A percentile compares a stretch with the other conserved stretches of the same genome.
Conservation (phyloP, 2,797 vertebrate genomes). For the Aphelocoma californica region DNA sequence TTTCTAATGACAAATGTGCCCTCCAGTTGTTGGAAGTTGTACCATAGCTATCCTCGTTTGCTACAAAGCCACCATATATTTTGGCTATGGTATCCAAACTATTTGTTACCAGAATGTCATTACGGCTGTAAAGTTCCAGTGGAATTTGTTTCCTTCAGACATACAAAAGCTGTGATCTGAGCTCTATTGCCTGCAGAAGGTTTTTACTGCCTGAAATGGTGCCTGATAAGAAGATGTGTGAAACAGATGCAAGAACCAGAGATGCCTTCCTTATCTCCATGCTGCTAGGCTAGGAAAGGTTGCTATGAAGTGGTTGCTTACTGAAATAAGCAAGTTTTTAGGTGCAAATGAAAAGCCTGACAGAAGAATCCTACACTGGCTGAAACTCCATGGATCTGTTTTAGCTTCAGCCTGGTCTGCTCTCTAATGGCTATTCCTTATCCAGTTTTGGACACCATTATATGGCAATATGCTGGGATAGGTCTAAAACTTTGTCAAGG, state of each 20-base stretch:
- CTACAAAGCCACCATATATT: background rate
- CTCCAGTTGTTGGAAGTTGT: background rate
- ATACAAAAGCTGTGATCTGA: background rate
- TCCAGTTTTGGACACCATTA: background rate
- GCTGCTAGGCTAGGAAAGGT: background rate
- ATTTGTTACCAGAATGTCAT: background rate
- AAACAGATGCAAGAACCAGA: background rate
- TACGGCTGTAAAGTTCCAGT: background rate
- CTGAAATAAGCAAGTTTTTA: background rate
- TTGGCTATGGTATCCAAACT: background rate
- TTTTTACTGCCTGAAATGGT: background rate
- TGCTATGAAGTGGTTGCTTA: background rate
- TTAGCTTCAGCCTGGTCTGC: background rate
- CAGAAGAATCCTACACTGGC: background rate
- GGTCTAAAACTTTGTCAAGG: background rate
- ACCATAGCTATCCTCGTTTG: background rate
- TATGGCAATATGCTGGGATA: background rate
- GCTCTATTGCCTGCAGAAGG: background rate
- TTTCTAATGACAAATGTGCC: background rate
- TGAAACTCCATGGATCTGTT: background rate
- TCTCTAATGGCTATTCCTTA: background rate
- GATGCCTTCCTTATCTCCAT: background rate
- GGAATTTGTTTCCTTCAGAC: background rate
- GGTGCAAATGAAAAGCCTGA: background rate
- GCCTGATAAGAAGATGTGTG: background rate